phyloP scores from a whole-genome alignment of 1,140 invertebrate species.

The Anoplophora glabripennis region DNA sequence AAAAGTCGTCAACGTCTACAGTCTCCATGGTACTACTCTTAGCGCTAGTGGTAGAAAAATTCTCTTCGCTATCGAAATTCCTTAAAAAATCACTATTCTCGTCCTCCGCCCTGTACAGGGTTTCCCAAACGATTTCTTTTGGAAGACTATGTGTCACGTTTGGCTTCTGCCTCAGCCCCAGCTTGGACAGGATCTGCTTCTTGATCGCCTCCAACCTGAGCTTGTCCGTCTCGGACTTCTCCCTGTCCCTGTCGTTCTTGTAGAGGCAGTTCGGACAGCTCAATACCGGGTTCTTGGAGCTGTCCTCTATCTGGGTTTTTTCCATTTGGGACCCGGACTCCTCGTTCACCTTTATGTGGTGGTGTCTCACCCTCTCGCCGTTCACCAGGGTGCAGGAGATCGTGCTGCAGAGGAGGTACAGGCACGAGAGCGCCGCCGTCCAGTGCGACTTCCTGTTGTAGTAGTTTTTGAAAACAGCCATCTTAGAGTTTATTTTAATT shows the following conservation, averaged over 20 bases:
- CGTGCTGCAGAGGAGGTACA: conserved; percentile 37
- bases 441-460: conserved; percentile 30
- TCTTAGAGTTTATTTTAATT: conserved; percentile 12
- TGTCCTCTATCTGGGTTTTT: conserved; percentile 31
- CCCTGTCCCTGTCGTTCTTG: conserved; percentile 31
- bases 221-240: conserved; percentile 53
- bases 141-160: conserved; percentile 68
- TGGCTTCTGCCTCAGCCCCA: conserved; percentile 65
- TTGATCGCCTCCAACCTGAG: conserved; percentile 73
- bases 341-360: conserved; percentile 21
- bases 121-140: conserved; percentile 66
- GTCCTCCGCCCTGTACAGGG: conserved; percentile 62
- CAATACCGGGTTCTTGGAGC: conserved; percentile 28
- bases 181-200: conserved; percentile 70
- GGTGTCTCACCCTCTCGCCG: conserved; percentile 34
- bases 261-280: conserved; percentile 46
- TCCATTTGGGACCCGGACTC: conserved; percentile 26
- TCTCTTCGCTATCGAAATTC: conserved; percentile 34
- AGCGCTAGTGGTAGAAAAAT: conserved; percentile 38
- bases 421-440: conserved; percentile 31
- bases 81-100: conserved; percentile 37
- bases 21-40: conserved; percentile 33
- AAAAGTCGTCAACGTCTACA: conserved; percentile 65
- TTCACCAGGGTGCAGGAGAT: conserved; percentile 25
- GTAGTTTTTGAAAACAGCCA: conserved; percentile 37